Percentiles rank a stretch among this genome's conserved stretches.
phyloP scores from a whole-genome alignment of 2,888 invertebrate species.

The Rhopalosiphum nymphaeae region DNA sequence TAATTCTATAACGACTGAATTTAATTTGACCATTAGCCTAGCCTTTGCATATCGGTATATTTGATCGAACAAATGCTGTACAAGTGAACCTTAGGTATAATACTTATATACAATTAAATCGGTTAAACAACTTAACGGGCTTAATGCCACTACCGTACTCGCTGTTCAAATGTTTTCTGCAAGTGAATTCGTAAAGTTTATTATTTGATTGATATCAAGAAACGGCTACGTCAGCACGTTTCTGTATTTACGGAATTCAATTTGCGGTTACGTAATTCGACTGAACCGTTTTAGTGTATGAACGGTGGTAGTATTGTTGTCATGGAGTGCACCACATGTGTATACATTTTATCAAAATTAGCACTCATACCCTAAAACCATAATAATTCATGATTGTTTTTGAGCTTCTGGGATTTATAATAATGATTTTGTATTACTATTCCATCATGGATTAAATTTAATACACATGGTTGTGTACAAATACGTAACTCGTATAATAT shows the following conservation, averaged over 20 bases:
- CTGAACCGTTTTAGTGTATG: not conserved
- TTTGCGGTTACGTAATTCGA: not conserved
- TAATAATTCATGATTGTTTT: constrained; percentile 39
- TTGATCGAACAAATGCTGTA: not conserved
- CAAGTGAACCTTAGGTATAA: not conserved
- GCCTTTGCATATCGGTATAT: not conserved
- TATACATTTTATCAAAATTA: not conserved
- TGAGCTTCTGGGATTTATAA: not conserved
- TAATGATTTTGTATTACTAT: not conserved
- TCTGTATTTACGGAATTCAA: not conserved
- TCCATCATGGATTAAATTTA: not conserved
- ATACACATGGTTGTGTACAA: not conserved
- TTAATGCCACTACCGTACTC: not conserved
- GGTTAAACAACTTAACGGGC: not conserved
- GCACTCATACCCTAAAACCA: not conserved
- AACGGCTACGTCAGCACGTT: not conserved
- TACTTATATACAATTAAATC: not conserved
- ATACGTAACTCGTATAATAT: not conserved
- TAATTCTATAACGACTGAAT: not conserved
- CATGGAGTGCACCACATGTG: not conserved
- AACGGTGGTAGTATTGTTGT: not conserved
- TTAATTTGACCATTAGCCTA: not conserved
- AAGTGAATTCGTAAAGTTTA: not conserved
- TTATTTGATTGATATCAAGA: not conserved
- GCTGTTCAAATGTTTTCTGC: not conserved